These are phyloP conservation scores for Chionomys nivalis DNA, from an alignment of 2,113 vertebrate genomes.

Conservation along the genomic window DNA sequence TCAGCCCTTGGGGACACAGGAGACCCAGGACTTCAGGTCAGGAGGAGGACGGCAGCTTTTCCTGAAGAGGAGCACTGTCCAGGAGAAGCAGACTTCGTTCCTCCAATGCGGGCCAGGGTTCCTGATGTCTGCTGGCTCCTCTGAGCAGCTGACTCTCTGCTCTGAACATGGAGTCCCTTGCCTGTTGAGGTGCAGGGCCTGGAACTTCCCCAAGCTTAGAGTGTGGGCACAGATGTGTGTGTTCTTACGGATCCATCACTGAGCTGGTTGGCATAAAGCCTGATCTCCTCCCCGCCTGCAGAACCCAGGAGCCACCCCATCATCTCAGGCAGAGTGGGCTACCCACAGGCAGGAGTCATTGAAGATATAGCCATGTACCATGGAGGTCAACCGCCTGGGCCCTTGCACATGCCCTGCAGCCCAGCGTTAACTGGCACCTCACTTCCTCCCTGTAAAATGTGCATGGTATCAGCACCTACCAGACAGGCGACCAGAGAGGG, in stretches of 20 bases:
- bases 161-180: neutral
- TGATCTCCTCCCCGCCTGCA: neutral
- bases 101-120: neutral
- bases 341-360: neutral
- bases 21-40: neutral
- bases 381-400: neutral
- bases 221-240: neutral
- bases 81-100: neutral
- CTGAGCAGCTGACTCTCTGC: neutral
- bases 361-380: neutral
- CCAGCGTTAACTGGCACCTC: neutral
- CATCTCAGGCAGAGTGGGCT: neutral
- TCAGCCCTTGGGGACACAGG: neutral
- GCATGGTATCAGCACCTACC: neutral
- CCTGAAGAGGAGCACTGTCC: neutral
- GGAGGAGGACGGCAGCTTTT: neutral
- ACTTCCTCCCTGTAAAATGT: neutral
- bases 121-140: neutral
- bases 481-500: neutral
- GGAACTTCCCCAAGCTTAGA: neutral
- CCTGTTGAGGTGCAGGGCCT: neutral
- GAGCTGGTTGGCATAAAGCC: neutral
- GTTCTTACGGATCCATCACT: neutral
- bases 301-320: neutral
- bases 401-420: neutral